Evolutionary conservation across 2,888 invertebrate species (phyloP).

Genomic region (Ashinkailepas kermadecensis): DNA sequence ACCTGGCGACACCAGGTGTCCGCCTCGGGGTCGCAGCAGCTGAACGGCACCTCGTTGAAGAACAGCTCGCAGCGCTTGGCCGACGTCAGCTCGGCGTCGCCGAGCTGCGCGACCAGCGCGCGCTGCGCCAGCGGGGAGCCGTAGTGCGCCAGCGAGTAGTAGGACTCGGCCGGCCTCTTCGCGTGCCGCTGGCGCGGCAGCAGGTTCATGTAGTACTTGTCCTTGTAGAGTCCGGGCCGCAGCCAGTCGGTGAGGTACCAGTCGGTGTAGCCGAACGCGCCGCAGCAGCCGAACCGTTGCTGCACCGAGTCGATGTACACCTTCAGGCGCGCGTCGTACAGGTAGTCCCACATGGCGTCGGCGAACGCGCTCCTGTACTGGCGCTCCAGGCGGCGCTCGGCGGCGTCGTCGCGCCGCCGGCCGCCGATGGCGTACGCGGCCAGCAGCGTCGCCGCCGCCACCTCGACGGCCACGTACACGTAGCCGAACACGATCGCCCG

Average conservation of each 20-base stretch:
- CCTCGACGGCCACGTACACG: neutral
- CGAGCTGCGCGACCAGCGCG: neutral
- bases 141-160: neutral
- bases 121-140: neutral
- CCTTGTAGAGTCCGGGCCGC: neutral
- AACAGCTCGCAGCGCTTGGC: neutral
- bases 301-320: slow-evolving; percentile 1
- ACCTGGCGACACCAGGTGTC: neutral
- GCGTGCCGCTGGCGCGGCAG: neutral
- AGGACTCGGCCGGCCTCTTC: neutral
- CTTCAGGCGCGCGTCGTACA: neutral
- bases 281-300: neutral
- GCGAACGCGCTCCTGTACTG: neutral
- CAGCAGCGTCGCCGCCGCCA: neutral
- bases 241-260: slow-evolving; percentile 18
- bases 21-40: slow-evolving; percentile 5
- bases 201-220: neutral
- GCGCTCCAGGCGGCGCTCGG: neutral
- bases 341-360: slow-evolving; percentile 17
- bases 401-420: neutral
- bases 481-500: neutral
- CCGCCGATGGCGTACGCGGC: too few relatives aligned
- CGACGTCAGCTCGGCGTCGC: neutral
- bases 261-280: neutral
- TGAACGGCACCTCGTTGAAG: slow-evolving; percentile 19